Conservation (phyloP, 2,888 invertebrate species). For the Coelogynopora nodosa region DNA sequence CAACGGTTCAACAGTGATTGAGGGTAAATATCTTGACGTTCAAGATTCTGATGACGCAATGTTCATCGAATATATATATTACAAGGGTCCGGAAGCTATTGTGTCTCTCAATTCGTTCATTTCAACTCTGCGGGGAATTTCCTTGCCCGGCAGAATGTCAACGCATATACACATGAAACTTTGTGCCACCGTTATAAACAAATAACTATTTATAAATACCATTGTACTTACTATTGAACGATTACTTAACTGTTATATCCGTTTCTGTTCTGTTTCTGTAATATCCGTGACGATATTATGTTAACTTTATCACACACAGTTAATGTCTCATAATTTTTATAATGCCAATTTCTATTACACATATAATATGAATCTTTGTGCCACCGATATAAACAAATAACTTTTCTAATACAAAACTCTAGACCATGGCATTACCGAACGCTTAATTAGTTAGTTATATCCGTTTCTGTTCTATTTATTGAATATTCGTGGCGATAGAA, state of each 20-base stretch:
- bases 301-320: neutral
- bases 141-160: neutral
- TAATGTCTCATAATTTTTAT: neutral
- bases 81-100: neutral
- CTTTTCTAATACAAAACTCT: neutral
- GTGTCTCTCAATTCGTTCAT: neutral
- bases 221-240: neutral
- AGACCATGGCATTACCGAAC: neutral
- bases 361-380: neutral
- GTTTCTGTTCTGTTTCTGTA: neutral
- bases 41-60: neutral
- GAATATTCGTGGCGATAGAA: slow-evolving; percentile 9
- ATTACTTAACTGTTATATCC: neutral
- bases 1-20: neutral
- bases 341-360: neutral
- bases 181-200: neutral
- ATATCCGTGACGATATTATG: neutral
- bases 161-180: neutral
- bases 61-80: neutral
- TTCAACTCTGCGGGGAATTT: neutral
- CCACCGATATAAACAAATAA: neutral
- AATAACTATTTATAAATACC: neutral
- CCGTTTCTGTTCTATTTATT: neutral
- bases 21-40: neutral
- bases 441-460: neutral